These are phyloP conservation scores for Diadema setosum DNA, from an alignment of 35 echinoderm and acorn worm genomes.

Conservation along the genomic window DNA sequence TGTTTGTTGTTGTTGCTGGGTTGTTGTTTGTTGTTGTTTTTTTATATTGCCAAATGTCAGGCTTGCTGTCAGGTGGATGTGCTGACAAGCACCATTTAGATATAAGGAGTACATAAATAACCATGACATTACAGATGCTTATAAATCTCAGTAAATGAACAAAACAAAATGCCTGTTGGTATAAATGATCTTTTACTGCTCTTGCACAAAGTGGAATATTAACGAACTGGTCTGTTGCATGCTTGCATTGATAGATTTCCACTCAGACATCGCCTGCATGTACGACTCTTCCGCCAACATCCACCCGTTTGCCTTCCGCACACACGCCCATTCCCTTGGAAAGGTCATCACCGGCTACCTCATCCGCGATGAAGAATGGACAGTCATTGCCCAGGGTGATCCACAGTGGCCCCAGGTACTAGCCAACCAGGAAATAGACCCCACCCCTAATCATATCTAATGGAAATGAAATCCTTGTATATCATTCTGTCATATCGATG, in stretches of 20 bases:
- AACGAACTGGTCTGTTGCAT: not conserved
- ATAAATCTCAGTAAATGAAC: not conserved
- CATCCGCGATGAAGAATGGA: slow-evolving; percentile 62
- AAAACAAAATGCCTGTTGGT: not conserved
- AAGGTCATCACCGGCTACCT: slow-evolving; percentile 83
- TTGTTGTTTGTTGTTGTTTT: not conserved
- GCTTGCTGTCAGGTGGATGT: no score
- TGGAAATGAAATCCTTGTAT: no score
- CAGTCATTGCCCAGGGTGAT: slow-evolving; percentile 65
- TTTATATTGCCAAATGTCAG: not conserved
- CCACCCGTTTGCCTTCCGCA: slow-evolving; percentile 88
- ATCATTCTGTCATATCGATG: no score
- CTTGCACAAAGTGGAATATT: not conserved
- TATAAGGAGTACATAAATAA: not conserved
- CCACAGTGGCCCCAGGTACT: slow-evolving; percentile 95
- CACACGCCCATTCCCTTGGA: slow-evolving; percentile 74
- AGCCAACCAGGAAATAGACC: no score
- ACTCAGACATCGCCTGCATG: slow-evolving; percentile 74
- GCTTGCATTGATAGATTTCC: slow-evolving; percentile 53
- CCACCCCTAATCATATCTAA: no score
- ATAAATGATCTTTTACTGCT: not conserved
- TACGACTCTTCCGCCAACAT: slow-evolving; percentile 46
- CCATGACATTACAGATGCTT: not conserved
- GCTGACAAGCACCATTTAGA: not conserved
- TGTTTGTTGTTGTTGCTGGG: no score